A percentile compares a stretch with the other conserved stretches of the same genome.
Evolutionary conservation across 1,140 invertebrate species (phyloP).

Genomic region (Zaprionus camerounensis): DNA sequence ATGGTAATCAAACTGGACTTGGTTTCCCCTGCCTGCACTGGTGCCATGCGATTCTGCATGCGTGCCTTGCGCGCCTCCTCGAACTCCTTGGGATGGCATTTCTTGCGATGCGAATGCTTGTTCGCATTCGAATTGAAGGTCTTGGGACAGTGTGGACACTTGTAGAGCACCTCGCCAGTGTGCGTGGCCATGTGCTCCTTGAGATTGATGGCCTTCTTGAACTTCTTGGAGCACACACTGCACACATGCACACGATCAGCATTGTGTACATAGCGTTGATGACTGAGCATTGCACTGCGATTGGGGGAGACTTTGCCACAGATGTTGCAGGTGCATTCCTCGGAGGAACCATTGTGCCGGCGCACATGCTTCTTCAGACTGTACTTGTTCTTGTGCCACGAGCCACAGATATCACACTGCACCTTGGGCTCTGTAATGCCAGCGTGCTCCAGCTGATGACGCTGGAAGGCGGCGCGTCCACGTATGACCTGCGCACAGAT

Average conservation of each 20-base stretch:
- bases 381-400: conserved; percentile 81
- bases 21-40: background rate
- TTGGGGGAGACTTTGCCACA: conserved; percentile 80
- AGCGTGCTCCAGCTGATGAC: conserved; percentile 73
- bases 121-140: conserved; percentile 83
- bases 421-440: conserved; percentile 74
- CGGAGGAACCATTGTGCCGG: conserved; percentile 60
- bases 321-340: conserved; percentile 63
- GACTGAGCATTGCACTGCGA: conserved; percentile 75
- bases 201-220: conserved; percentile 76
- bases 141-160: conserved; percentile 77
- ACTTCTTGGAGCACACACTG: conserved; percentile 73
- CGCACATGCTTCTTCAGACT: conserved; percentile 75
- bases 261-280: conserved; percentile 76
- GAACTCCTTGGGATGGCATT: conserved; percentile 79
- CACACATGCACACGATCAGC: conserved; percentile 66
- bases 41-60: conserved; percentile 51
- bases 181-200: conserved; percentile 82
- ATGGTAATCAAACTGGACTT: conserved; percentile 58
- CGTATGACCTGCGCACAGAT: conserved; percentile 80
- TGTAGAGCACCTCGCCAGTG: conserved; percentile 80
- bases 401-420: conserved; percentile 79
- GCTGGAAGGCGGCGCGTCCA: conserved; percentile 65
- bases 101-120: conserved; percentile 80
- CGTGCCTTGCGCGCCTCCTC: conserved; percentile 68